Evolutionary conservation across 2,888 invertebrate species (phyloP).

Genomic region (Neoaliturus tenellus): DNA sequence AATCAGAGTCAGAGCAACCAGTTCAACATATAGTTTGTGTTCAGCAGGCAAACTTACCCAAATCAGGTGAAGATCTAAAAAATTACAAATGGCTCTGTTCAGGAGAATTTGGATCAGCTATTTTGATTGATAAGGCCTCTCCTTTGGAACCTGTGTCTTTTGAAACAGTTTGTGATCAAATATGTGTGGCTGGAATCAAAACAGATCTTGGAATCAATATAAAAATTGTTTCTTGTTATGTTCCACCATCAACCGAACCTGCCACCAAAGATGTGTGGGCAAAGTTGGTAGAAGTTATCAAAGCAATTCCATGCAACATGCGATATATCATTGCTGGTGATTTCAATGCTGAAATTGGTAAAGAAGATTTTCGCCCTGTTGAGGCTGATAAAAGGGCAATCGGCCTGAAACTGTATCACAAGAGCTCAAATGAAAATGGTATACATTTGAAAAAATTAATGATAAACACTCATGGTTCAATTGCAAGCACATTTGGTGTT

Average conservation of each 20-base stretch:
- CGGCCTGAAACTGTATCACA: background rate
- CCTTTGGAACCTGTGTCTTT: background rate
- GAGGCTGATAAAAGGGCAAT: background rate
- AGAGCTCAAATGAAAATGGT: background rate
- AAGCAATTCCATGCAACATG: background rate
- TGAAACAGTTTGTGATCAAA: background rate
- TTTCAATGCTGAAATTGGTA: conserved; percentile 1
- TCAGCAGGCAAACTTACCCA: background rate
- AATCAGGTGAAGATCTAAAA: background rate
- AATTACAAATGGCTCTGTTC: conserved; percentile 6
- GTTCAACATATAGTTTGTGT: background rate
- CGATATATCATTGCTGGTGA: background rate
- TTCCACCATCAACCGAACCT: background rate
- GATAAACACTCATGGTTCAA: background rate
- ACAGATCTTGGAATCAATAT: background rate
- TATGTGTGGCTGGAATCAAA: background rate
- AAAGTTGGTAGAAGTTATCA: background rate
- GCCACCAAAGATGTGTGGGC: background rate
- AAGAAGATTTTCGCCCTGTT: background rate
- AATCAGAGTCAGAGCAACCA: background rate
- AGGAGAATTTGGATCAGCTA: background rate
- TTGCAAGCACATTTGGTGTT: background rate
- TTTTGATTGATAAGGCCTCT: background rate
- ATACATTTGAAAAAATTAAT: background rate
- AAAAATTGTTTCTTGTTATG: background rate